Conservation (phyloP, 2,888 invertebrate genomes). For the Erannis defoliaria region DNA sequence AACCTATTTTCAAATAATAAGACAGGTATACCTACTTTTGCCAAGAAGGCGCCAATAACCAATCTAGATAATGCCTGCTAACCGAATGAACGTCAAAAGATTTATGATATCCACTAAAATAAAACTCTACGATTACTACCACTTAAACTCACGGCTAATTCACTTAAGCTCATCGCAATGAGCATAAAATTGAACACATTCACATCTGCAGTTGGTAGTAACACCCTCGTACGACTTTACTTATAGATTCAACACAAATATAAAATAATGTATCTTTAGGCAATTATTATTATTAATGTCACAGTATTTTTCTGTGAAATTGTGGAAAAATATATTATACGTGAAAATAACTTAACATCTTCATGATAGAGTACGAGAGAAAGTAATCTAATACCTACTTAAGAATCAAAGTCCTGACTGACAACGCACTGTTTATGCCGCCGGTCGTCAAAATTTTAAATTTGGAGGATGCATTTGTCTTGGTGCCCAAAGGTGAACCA, state of each 20-base stretch:
- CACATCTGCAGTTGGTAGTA: conserved; percentile 50
- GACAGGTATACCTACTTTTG: neutral
- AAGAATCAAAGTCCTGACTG: too few relatives aligned
- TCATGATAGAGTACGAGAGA: too few relatives aligned
- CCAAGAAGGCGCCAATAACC: conserved; percentile 20
- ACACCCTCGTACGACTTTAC: conserved; percentile 17
- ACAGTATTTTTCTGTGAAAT: neutral
- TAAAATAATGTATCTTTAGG: neutral
- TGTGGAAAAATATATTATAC: too few relatives aligned
- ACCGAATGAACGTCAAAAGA: conserved; percentile 39
- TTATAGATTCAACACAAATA: neutral
- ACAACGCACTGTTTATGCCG: too few relatives aligned
- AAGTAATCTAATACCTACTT: too few relatives aligned
- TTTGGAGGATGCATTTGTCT: too few relatives aligned
- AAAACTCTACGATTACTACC: conserved; percentile 45
- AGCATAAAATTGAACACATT: conserved; percentile 62
- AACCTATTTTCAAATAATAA: neutral
- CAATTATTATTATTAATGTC: neutral
- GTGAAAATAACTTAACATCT: too few relatives aligned
- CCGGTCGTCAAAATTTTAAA: too few relatives aligned
- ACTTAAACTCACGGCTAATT: conserved; percentile 52
- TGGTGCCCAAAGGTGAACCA: too few relatives aligned
- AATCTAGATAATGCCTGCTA: conserved; percentile 36
- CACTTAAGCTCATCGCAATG: conserved; percentile 53
- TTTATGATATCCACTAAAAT: conserved; percentile 39